Base-by-base conservation (phyloP, 1,140 invertebrate genomes). In the Ips nitidus region DNA sequence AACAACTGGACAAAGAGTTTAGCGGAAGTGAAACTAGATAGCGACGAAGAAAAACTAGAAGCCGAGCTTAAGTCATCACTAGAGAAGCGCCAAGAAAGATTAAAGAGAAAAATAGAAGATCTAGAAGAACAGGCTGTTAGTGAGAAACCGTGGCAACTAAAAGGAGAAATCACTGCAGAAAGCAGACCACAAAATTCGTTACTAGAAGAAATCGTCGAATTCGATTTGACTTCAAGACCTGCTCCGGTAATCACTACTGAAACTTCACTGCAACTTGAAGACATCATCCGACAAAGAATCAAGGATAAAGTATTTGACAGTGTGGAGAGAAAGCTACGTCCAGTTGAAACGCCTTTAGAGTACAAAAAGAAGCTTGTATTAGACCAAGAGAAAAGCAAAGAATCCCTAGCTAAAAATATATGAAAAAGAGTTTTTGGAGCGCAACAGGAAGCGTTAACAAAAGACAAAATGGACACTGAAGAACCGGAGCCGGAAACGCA, bases 241-340 rank as follows among this genome's bases (percentile, higher is more conserved):
- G 89, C 95, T 8, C 96, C 96, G 7, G 83, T 94, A 3, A 96
- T 98, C 6, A 98, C 95, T 1, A 92, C 95, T 78, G 87, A 97
- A 80, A 93, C 91, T 2, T 96, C 94, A 2, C 75, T 90, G 2
- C 91, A 86, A 69, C 81, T 99, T 52, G 97, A 99, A 84, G 93
- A 95, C 71, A 89, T 98, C 2, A 97, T 99, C 8, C 88, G 83
- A 73, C 92, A 91, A 78, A 86, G 97, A 77, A 94, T 99, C 6
- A 97, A 96, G 81, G 94, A 98, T 78, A 91, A 94, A 84, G 90
- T 91, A 0, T 99, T 92, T 89, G 96, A 99, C 82, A 96, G 98
- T 84, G 95, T 98, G 0, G 90, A 90, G 72, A 87, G 91, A 55
- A 98, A 98, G 84, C 86, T 92, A 8, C 97, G 96, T 79, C 90